Evolutionary conservation across 2,113 vertebrate species (phyloP).

Genomic region (Electrona antarctica): DNA sequence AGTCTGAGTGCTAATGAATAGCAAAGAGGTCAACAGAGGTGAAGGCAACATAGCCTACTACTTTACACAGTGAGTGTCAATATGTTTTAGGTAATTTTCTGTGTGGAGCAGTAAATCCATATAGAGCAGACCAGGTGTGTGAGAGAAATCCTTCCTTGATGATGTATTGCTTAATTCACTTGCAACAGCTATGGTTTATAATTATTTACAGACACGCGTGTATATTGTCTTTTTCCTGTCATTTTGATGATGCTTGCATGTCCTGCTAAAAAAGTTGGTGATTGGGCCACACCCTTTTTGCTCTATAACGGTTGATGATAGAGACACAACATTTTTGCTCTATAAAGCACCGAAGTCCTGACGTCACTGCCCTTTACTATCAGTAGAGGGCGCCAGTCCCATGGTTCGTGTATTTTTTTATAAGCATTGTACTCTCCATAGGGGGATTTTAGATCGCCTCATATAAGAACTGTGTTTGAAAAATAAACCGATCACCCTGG

Average conservation of each 20-base stretch:
- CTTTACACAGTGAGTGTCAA: too few species aligned
- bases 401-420: too few species aligned
- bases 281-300: too few species aligned
- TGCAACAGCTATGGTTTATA: constrained; percentile 53
- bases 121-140: constrained; percentile 35
- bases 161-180: constrained; percentile 58
- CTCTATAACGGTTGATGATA: too few species aligned
- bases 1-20: constrained; percentile 44
- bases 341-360: too few species aligned
- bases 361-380: too few species aligned
- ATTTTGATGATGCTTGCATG: constrained; percentile 53
- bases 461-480: too few species aligned
- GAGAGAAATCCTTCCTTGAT: constrained; percentile 40
- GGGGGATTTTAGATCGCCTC: too few species aligned
- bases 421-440: too few species aligned
- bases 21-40: constrained; percentile 47
- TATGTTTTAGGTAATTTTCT: constrained; percentile 26
- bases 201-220: constrained; percentile 60
- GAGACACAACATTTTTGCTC: too few species aligned
- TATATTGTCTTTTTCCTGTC: constrained; percentile 58
- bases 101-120: constrained; percentile 51
- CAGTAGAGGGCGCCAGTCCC: too few species aligned
- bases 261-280: constrained; percentile 36
- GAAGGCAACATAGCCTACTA: constrained; percentile 16
- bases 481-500: too few species aligned